Base-by-base conservation (phyloP, 2,888 invertebrate genomes). In the Cheilosia grossa region DNA sequence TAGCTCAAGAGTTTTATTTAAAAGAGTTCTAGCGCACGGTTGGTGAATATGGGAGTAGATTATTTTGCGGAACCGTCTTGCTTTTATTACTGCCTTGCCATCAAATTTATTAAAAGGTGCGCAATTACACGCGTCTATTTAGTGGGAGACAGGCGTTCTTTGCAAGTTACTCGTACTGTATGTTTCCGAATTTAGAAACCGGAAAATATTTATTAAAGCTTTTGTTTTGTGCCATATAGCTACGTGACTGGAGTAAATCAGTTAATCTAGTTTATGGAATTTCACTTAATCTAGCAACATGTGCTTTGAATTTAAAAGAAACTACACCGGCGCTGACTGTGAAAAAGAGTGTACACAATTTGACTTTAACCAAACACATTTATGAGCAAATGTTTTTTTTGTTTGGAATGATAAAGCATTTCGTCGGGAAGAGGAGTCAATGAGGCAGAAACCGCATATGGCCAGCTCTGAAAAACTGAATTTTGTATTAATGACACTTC, bases 11-110 rank as follows among this genome's bases (percentile, higher is more conserved):
- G 49, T 61, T 82, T 54, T 67, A 56, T 40, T 53, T 56, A 40
- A 78, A 67, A 78, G 61, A 61, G 33, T 82, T 77, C 70, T 64
- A 72, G 58, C 58, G 53, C 66, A 66, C 78, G 72, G 61, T 33
- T 30, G 40, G 27, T 70, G 63, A 67, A 79, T 82, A 53, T 74
- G 27, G 42, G 59, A 79, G 61, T 67, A 37, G 40, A 77, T 66
- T 44, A 42, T 15, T 73, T 64, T 74, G 58, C 63, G 58, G 63
- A 79, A 69, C 51, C 67, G 63, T 66, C 70, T 64, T 67, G 61
- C 44, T 77, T 69, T 56, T 44, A 56, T 56, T 21, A 30, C 21
- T 56, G 33, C 42, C 70, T 51, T 54, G 42, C 9, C 47, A 67
- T 40, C 27, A 59, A 54, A 74, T 67, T 37, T 49, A 54, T 63